Evolutionary conservation across 2,797 vertebrate species (phyloP), one percentile per base, ranked within the genome.

Genomic region (Sebastes aleutianus): DNA sequence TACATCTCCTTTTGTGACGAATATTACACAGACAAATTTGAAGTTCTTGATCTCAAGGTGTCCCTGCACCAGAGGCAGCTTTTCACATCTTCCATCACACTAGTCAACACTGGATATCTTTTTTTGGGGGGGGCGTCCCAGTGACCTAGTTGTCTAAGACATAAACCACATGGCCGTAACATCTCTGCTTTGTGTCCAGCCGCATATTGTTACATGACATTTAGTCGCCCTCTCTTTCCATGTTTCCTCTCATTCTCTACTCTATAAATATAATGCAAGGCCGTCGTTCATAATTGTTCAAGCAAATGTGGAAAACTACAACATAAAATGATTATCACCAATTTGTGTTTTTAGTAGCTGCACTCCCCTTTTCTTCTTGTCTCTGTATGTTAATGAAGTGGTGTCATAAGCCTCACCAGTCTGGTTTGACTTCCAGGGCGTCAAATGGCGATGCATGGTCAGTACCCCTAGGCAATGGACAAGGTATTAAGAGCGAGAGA

Each of bases 61-160:
- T 54, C 18, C 6, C 24, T 34, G 31, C 36, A 81, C 34, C 22
- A 29, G n/a, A n/a, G 1, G 50, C 34, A 57, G 47, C 24, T 5
- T 58, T 58, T 34, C 27, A 77, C 53, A 62, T 12, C 6, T 64
- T 66, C 11, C 11, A 31, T 11, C 13, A 71, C 32, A 27, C 24
- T 32, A 32, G 31, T 32, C 31, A 32, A 32, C 31, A 32, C 31
- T 32, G 31, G 31, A 32, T 32, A 32, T 32, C 31, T 9, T 32
- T 32, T 32, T 32, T 32, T 32, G 10, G 34, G 34, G 26, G 34
- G 20, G 18, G 20, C 11, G 39, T 69, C 59, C 70, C 58, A 62
- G 18, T 87, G 84, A 87, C 85, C 70, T 58, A 68, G 63, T 68
- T 78, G 32, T 77, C 27, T 9, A 26, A 76, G 61, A 84, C 34